Evolutionary conservation across 1,140 invertebrate species (phyloP).

Genomic region (Harpegnathos saltator): DNA sequence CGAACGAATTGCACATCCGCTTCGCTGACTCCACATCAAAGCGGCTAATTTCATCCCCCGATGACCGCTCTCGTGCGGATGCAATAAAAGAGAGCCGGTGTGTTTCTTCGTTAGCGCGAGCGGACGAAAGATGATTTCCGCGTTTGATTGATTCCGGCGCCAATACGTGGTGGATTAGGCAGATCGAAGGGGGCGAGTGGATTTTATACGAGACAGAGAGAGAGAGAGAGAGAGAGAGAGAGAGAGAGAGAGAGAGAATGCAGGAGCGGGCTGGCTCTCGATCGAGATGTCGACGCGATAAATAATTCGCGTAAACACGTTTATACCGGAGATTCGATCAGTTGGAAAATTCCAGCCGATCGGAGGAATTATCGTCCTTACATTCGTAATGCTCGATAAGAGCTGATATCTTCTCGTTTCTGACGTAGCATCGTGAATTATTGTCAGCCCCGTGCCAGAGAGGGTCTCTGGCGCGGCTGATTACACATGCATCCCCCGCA

Average conservation of each 20-base stretch:
- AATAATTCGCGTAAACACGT: background rate
- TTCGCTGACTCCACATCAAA: constrained; percentile 58
- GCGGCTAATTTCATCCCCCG: constrained; percentile 58
- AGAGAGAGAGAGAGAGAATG: background rate
- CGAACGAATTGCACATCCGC: constrained; percentile 52
- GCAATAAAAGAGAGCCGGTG: constrained; percentile 51
- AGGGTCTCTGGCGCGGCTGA: too few species aligned
- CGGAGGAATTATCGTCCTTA: too few species aligned
- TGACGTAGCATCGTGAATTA: too few species aligned
- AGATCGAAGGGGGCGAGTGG: background rate
- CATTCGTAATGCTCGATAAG: too few species aligned
- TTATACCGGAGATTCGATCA: too few species aligned
- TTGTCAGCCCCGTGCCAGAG: too few species aligned
- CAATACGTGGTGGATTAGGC: constrained; percentile 47
- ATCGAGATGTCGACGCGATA: background rate
- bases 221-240: too few species aligned
- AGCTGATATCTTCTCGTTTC: too few species aligned
- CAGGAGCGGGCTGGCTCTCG: background rate
- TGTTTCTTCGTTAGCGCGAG: constrained; percentile 2
- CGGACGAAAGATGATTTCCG: constrained; percentile 61
- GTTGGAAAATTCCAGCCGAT: too few species aligned
- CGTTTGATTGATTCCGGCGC: constrained; percentile 43
- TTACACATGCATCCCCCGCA: too few species aligned
- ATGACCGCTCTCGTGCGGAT: constrained; percentile 53
- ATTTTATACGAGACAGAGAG: constrained; percentile 7